These are phyloP conservation scores for Latrodectus geometricus DNA, from an alignment of 1,140 invertebrate genomes.

Conservation along the genomic window DNA sequence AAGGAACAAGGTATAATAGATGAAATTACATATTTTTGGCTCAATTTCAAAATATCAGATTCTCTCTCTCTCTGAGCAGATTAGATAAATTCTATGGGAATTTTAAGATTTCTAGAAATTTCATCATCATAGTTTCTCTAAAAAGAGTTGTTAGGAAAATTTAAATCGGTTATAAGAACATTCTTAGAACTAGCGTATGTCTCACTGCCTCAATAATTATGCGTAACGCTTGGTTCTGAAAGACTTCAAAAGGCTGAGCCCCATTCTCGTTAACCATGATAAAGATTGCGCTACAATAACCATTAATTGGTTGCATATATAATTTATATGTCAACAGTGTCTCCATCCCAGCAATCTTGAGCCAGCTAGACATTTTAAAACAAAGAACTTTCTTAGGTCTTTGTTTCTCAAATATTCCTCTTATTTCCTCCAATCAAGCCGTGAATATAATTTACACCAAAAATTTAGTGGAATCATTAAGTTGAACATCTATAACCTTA, in stretches of 20 bases:
- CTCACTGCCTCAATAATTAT: too few relatives aligned
- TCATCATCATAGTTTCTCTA: constrained; percentile 16
- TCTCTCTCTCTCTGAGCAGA: constrained; percentile 23
- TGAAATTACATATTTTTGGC: neutral
- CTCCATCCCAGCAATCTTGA: neutral
- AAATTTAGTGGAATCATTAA: constrained; percentile 2
- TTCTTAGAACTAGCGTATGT: too few relatives aligned
- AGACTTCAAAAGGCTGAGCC: neutral
- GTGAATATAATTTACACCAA: neutral
- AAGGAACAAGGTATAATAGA: neutral
- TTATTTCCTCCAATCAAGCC: neutral
- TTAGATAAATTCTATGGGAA: neutral
- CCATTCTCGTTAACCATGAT: neutral
- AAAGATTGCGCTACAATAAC: constrained; percentile 7
- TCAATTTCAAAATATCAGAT: constrained; percentile 3
- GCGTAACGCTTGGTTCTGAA: neutral
- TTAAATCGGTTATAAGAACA: too few relatives aligned
- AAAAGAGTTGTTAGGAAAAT: constrained; percentile 9
- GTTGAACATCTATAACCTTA: neutral
- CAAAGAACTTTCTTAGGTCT: neutral
- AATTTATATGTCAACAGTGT: constrained; percentile 3
- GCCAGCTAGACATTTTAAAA: neutral
- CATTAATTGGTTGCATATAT: constrained; percentile 21
- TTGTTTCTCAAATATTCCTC: neutral
- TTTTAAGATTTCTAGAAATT: constrained; percentile 11